Evolutionary conservation across 2,113 vertebrate genomes (phyloP).

Genomic region (Diglossa brunneiventris): DNA sequence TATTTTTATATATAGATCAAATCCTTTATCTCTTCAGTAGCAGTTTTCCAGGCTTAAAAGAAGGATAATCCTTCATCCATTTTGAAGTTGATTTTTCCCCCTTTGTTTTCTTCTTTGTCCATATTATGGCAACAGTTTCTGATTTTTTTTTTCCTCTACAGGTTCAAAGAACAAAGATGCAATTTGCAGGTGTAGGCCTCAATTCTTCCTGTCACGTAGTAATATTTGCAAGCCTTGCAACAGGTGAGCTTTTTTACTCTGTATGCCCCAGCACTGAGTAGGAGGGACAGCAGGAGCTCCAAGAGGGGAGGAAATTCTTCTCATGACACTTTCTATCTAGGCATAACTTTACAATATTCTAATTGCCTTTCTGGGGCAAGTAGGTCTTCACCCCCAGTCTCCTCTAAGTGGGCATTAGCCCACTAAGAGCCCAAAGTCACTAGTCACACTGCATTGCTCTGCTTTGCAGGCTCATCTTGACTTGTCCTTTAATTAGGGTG

Average conservation of each 20-base stretch:
- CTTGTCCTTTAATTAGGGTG: not conserved
- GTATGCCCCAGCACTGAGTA: not conserved
- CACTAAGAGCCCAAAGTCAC: not conserved
- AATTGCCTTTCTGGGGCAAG: not conserved
- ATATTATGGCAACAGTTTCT: not conserved
- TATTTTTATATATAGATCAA: not conserved
- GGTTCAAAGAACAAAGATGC: slow-evolving; percentile 41
- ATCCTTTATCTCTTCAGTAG: not conserved
- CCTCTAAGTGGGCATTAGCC: not conserved
- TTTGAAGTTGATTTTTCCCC: not conserved
- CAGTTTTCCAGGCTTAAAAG: not conserved
- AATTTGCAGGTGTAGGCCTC: slow-evolving; percentile 48
- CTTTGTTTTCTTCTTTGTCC: not conserved
- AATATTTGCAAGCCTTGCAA: slow-evolving; percentile 51
- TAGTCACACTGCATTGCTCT: not conserved
- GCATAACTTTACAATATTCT: not conserved
- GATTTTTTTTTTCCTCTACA: not conserved
- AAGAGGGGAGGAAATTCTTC: not conserved
- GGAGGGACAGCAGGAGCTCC: not conserved
- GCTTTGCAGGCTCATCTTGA: not conserved
- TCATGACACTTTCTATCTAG: not conserved
- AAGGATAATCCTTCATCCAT: not conserved
- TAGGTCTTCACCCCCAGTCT: not conserved
- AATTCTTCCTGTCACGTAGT: not conserved
- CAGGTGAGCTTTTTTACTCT: slow-evolving; percentile 29